Evolutionary conservation across 2,888 invertebrate genomes (phyloP).

Genomic region (Arenicola marina): DNA sequence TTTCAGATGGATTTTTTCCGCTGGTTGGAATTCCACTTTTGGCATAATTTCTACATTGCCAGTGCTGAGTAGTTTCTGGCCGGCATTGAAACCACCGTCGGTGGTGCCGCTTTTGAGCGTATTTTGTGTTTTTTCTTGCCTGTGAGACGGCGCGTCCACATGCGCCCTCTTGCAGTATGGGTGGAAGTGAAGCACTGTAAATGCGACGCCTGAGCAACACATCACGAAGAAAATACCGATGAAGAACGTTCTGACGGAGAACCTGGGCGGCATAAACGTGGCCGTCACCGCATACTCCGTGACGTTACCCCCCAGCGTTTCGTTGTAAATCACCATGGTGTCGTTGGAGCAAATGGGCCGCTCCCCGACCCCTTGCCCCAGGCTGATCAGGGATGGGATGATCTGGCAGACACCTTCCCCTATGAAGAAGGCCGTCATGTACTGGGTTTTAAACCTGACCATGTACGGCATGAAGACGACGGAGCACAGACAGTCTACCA

Average conservation of each 20-base stretch:
- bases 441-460: conserved; percentile 69
- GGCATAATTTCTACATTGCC: not conserved
- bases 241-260: conserved; percentile 67
- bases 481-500: conserved; percentile 84
- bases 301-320: conserved; percentile 28
- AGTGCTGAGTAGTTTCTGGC: no score
- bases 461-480: conserved; percentile 85
- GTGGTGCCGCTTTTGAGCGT: not conserved
- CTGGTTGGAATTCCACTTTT: conserved; percentile 60
- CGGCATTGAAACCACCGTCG: not conserved
- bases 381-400: conserved; percentile 73
- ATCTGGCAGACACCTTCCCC: conserved; percentile 70
- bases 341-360: conserved; percentile 59
- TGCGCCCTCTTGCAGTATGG: not conserved
- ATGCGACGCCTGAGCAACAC: no score
- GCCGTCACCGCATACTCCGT: conserved; percentile 29
- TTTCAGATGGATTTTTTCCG: no score
- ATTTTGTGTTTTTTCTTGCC: no score
- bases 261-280: conserved; percentile 64
- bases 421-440: no score
- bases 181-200: no score
- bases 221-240: conserved; percentile 68
- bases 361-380: conserved; percentile 72
- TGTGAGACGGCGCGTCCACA: not conserved
- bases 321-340: conserved; percentile 30